phyloP scores from a whole-genome alignment of 2,888 invertebrate species.

The Steromphala cineraria region DNA sequence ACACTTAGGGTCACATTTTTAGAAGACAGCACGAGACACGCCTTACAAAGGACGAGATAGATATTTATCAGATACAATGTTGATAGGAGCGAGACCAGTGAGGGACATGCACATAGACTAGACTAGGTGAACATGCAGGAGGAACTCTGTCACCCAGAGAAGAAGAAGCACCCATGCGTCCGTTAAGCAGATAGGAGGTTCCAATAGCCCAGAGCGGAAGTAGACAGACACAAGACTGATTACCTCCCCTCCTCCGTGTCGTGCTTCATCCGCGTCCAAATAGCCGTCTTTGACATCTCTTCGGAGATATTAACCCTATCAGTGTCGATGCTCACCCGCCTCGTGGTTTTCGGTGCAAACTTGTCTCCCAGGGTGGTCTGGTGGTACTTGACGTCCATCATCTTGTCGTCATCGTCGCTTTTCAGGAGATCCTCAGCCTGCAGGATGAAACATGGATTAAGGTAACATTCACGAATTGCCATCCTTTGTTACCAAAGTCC shows the following conservation, averaged over 20 bases:
- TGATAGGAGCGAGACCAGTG: no score
- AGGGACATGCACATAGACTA: no score
- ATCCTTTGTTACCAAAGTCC: no score
- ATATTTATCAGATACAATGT: no score
- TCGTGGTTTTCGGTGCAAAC: conserved; percentile 24
- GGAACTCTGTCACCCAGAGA: no score
- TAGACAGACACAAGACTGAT: background rate
- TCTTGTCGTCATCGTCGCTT: conserved; percentile 46
- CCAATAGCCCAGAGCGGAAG: no score
- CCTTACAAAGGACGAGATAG: no score
- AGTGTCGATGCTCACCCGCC: conserved; percentile 46
- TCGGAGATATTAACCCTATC: conserved; percentile 82
- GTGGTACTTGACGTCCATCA: conserved; percentile 34
- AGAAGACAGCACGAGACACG: no score
- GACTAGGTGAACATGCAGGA: no score
- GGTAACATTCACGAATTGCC: background rate
- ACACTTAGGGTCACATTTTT: no score
- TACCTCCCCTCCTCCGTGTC: conserved; percentile 28
- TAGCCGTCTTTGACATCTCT: conserved; percentile 93
- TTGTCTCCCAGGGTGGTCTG: conserved; percentile 49
- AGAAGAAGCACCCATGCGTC: no score
- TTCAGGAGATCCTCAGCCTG: conserved; percentile 30
- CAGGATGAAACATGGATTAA: background rate
- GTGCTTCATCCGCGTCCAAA: conserved; percentile 81
- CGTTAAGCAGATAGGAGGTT: no score